A percentile compares a stretch with the other conserved stretches of the same genome.
These are phyloP conservation scores for Lucinisca nassula DNA, from an alignment of 2,888 invertebrate genomes.

Conservation along the genomic window DNA sequence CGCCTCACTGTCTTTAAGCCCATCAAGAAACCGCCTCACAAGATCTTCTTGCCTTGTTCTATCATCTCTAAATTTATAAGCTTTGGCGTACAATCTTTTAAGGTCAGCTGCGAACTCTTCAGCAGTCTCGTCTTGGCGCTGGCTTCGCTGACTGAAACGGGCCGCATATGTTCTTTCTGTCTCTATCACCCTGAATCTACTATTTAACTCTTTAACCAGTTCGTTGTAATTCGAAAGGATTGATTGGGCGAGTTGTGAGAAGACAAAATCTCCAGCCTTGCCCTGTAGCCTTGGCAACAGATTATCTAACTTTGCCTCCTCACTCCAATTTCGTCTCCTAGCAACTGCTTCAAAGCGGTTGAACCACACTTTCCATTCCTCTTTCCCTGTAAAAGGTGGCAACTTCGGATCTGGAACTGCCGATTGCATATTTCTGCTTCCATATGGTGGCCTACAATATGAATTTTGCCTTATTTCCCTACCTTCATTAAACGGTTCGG, in stretches of 20 bases:
- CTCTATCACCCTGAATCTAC: background rate
- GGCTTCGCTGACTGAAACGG: background rate
- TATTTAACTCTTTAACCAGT: constrained; percentile 2
- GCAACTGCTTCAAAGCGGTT: constrained; percentile 40
- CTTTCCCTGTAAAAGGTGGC: constrained; percentile 45
- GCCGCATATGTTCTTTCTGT: background rate
- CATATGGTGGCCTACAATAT: background rate
- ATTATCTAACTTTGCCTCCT: constrained; percentile 32
- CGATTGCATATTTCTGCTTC: background rate
- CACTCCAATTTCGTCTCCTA: constrained; percentile 17
- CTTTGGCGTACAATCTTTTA: background rate
- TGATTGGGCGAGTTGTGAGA: background rate
- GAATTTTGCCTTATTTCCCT: background rate
- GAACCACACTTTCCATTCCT: constrained; percentile 44
- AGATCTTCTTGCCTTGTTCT: constrained; percentile 6
- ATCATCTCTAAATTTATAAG: background rate
- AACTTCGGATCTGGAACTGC: constrained; percentile 14
- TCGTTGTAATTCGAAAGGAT: background rate
- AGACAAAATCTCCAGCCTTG: background rate
- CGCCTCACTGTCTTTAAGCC: background rate
- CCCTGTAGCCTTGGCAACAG: too few species aligned
- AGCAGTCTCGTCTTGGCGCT: background rate
- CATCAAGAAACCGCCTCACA: constrained; percentile 2
- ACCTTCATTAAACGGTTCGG: background rate
- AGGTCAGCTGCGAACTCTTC: constrained; percentile 9